Conservation (phyloP, 2,113 vertebrate species). For the Euleptes europaea region DNA sequence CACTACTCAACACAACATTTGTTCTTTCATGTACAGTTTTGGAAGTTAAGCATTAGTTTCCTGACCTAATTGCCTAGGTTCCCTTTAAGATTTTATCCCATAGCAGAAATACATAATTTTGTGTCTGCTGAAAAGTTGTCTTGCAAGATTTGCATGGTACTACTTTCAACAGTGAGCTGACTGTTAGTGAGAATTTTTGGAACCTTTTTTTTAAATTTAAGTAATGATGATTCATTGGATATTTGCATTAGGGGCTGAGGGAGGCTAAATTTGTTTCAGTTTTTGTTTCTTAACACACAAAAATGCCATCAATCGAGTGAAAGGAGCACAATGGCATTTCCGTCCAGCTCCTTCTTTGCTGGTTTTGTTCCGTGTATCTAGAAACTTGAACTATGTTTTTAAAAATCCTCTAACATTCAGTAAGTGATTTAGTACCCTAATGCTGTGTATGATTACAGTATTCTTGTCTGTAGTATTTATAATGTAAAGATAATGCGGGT, state of each 20-base stretch:
- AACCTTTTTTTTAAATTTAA: slow-evolving; percentile 74
- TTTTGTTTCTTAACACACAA: slow-evolving; percentile 58
- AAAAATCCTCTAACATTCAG: slow-evolving; percentile 87
- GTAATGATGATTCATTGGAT: slow-evolving; percentile 63
- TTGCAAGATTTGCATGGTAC: slow-evolving; percentile 88
- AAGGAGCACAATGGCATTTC: slow-evolving; percentile 41
- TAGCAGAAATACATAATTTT: slow-evolving; percentile 80
- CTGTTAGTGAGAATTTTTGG: slow-evolving; percentile 74
- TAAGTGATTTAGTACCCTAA: slow-evolving; percentile 76
- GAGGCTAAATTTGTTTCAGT: slow-evolving; percentile 69
- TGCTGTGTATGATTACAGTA: slow-evolving; percentile 88
- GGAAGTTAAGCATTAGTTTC: slow-evolving; percentile 59
- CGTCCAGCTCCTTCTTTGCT: slow-evolving; percentile 56
- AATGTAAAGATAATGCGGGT: slow-evolving; percentile 96
- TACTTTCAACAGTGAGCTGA: slow-evolving; percentile 81
- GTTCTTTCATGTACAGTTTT: slow-evolving; percentile 82
- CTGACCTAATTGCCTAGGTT: slow-evolving; percentile 69
- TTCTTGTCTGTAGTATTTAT: slow-evolving; percentile 97
- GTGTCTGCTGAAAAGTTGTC: slow-evolving; percentile 87
- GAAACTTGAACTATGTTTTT: slow-evolving; percentile 88
- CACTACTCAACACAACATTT: slow-evolving; percentile 70
- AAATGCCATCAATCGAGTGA: slow-evolving; percentile 58
- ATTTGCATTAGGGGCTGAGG: slow-evolving; percentile 64
- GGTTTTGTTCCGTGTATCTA: slow-evolving; percentile 85
- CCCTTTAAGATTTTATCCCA: slow-evolving; percentile 69